Percentiles rank a stretch among this genome's conserved stretches.
Conservation (phyloP, 2,113 vertebrate genomes). For the Agapornis roseicollis region DNA sequence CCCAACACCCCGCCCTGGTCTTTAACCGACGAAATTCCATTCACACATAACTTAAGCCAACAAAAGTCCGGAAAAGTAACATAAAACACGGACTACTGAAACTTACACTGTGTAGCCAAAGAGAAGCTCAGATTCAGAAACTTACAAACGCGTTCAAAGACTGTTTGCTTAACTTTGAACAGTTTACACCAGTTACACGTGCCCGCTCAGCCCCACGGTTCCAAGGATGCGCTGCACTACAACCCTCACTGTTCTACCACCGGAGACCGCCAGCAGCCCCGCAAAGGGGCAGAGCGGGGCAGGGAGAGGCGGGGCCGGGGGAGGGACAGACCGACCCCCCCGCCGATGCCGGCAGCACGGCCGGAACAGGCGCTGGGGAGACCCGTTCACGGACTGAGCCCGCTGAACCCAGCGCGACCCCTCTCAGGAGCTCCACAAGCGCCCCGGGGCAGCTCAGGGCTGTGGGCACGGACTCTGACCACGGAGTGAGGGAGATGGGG, state of each 20-base stretch:
- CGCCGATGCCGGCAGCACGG: neutral
- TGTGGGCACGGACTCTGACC: too few species aligned
- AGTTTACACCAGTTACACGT: accelerated
- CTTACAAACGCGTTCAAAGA: accelerated
- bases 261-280: neutral
- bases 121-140: accelerated
- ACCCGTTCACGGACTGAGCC: accelerated
- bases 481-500: too few species aligned
- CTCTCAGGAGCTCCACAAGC: too few species aligned
- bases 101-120: accelerated
- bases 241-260: accelerated
- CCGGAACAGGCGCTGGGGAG: neutral
- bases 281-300: neutral
- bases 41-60: accelerated
- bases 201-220: accelerated
- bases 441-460: neutral
- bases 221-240: neutral
- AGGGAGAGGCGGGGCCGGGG: neutral
- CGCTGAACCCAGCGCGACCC: accelerated
- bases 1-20: accelerated
- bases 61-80: accelerated
- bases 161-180: accelerated
- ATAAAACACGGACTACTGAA: accelerated
- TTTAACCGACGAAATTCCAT: accelerated
- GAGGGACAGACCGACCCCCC: neutral